Conservation (phyloP, 2,113 vertebrate species). For the Otolemur garnettii region DNA sequence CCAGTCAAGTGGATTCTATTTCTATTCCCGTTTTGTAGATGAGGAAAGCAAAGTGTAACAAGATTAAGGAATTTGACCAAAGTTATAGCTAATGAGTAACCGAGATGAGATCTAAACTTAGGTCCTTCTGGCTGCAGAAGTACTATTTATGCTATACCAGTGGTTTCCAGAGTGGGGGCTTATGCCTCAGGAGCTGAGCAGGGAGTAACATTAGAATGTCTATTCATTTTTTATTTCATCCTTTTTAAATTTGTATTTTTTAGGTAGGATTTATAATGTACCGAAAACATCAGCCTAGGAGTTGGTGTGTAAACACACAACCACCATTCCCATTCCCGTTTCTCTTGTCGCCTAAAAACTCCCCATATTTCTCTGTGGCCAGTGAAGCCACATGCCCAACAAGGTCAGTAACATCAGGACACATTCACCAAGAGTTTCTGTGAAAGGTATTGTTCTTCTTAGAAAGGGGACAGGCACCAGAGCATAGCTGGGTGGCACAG, state of each 20-base stretch:
- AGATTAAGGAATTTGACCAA: neutral
- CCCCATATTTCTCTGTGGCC: neutral
- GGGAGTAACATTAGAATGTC: neutral
- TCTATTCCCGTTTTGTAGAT: neutral
- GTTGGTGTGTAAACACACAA: neutral
- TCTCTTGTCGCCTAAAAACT: neutral
- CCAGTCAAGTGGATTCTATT: neutral
- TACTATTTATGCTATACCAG: neutral
- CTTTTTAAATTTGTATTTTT: neutral
- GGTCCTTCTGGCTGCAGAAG: neutral
- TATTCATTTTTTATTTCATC: neutral
- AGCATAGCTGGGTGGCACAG: neutral
- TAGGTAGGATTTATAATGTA: neutral
- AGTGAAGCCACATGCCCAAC: neutral
- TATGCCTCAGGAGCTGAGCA: neutral
- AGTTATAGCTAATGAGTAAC: neutral
- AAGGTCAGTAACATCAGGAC: neutral
- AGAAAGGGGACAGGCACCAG: neutral
- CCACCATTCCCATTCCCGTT: neutral
- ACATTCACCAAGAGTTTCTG: neutral
- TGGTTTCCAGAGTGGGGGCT: neutral
- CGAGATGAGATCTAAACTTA: slow-evolving; percentile 2
- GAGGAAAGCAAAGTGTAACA: neutral
- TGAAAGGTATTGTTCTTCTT: neutral
- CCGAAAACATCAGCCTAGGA: neutral